Evolutionary conservation across 2,888 invertebrate genomes (phyloP), one percentile per base, ranked within the genome.

Genomic region (Caenorhabditis angaria): DNA sequence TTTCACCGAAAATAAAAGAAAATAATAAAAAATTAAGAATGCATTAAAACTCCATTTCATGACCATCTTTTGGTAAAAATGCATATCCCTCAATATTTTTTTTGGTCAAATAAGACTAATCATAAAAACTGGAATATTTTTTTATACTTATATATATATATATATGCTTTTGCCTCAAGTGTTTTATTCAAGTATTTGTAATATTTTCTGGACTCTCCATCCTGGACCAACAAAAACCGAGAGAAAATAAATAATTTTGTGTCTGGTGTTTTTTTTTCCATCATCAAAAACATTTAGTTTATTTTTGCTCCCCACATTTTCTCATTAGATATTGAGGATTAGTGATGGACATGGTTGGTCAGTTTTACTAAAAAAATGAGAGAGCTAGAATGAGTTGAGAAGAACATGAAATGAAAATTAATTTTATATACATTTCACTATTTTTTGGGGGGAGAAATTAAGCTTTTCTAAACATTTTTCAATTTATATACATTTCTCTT

Each of bases 1-100:
- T 50, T 50, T 22, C 22, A 18, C 10, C 6, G 6, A 50, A 2
- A 24, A 3, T 50, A 50, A 18, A 8, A 24, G 10, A n/a, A n/a
- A n/a, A n/a, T n/a, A n/a, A 50, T n/a, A 24, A 50, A 50, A 50
- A 50, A 50, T 50, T 50, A 50, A 24, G 12, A 50, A 50, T 50
- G 50, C 50, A 50, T 50, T 24, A 50, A 50, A 50, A 50, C 24
- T 20, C n/a, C 22, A 6, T 50, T 22, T 20, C 50, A 10, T 50
- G 22, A 10, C n/a, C 48, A 10, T 48, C 48, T 48, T 48, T 48
- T 12, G 48, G 18, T 4, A 48, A 18, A 48, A 48, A 20, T 6
- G 5, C n/a, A 3, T 48, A 18, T 18, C 18, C 22, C 50, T 8
- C 22, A 12, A 24, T 22, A 24, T 20, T 20, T 22, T 48, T 48